Conservation (phyloP, 2,797 vertebrate species). For the Eulemur rubriventer region DNA sequence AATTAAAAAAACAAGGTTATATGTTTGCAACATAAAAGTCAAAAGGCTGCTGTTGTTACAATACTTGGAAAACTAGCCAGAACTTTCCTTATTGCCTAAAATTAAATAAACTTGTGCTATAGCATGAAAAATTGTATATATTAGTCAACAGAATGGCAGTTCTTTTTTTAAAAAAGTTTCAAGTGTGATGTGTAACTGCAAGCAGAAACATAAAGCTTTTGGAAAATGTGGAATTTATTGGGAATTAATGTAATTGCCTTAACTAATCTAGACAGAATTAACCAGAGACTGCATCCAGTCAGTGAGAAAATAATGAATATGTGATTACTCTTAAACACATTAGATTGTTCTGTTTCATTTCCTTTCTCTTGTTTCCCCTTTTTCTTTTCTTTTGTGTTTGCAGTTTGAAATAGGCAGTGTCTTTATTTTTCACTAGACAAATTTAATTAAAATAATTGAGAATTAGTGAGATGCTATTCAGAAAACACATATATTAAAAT, state of each 20-base stretch:
- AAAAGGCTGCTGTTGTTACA: background rate
- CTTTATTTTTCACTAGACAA: slow-evolving; percentile 39
- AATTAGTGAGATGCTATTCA: slow-evolving; percentile 31
- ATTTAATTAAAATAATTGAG: slow-evolving; percentile 16
- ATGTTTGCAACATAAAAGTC: background rate
- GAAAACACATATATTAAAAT: slow-evolving; percentile 42
- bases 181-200: background rate
- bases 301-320: background rate
- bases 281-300: background rate
- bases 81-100: background rate
- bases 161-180: background rate
- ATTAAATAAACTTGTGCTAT: background rate
- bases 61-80: background rate
- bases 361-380: background rate
- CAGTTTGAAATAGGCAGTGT: background rate
- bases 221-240: slow-evolving; percentile 15
- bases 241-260: background rate
- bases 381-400: background rate
- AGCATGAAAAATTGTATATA: background rate
- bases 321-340: background rate
- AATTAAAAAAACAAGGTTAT: background rate
- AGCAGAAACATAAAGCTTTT: background rate
- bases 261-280: background rate
- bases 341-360: background rate
- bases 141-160: background rate